Conservation (phyloP, 2,888 invertebrate genomes). For the Coenonympha glycerion region DNA sequence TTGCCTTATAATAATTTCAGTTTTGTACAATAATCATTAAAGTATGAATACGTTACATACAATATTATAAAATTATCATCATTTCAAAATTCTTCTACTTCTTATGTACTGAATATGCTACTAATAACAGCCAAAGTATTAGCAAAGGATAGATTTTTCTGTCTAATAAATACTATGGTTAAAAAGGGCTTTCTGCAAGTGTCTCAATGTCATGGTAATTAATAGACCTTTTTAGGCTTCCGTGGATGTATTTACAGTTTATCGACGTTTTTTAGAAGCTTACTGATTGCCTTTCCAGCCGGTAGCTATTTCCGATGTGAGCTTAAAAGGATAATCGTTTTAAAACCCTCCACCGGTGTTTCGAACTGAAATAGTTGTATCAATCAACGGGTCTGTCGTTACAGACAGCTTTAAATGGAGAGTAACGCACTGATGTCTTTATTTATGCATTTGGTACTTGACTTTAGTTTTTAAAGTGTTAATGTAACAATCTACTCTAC, state of each 20-base stretch:
- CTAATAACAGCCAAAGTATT: too few relatives aligned
- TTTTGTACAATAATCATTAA: too few relatives aligned
- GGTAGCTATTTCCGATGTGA: slow-evolving; percentile 27
- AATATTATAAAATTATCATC: too few relatives aligned
- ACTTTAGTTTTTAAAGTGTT: not conserved
- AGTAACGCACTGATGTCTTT: slow-evolving; percentile 12
- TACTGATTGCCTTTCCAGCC: slow-evolving; percentile 28
- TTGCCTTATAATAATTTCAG: not conserved
- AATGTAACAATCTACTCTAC: not conserved
- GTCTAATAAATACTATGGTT: too few relatives aligned
- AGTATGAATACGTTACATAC: too few relatives aligned
- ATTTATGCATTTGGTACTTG: slow-evolving; percentile 6
- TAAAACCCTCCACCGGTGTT: slow-evolving; percentile 23
- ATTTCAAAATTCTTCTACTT: too few relatives aligned
- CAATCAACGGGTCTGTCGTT: slow-evolving; percentile 21
- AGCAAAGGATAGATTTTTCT: too few relatives aligned
- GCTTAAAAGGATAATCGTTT: slow-evolving; percentile 29
- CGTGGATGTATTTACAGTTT: slow-evolving; percentile 53
- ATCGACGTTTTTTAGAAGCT: slow-evolving; percentile 38
- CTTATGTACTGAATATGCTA: too few relatives aligned
- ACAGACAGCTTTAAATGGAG: slow-evolving; percentile 14
- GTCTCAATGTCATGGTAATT: slow-evolving; percentile 14
- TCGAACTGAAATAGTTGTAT: slow-evolving; percentile 23
- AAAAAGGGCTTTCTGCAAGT: slow-evolving; percentile 2
- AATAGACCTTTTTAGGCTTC: slow-evolving; percentile 15